Evolutionary conservation across 1,140 invertebrate genomes (phyloP).

Genomic region (Orius insidiosus): DNA sequence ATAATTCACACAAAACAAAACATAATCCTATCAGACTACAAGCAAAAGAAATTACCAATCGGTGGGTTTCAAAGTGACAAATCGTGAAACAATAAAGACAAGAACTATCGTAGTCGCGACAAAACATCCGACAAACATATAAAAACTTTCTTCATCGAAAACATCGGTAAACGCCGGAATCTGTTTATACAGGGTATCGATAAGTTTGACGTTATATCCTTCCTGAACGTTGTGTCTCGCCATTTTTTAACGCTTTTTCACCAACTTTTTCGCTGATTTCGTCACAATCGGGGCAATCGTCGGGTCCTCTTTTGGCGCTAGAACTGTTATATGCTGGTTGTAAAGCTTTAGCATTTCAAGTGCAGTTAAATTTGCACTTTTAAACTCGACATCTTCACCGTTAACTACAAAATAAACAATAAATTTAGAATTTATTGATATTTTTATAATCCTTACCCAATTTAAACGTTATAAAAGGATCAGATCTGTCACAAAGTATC

Average conservation of each 20-base stretch:
- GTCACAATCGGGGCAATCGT: conserved; percentile 9
- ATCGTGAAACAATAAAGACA: conserved; percentile 72
- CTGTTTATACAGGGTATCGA: conserved; percentile 68
- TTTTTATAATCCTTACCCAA: conserved; percentile 15
- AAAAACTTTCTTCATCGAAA: conserved; percentile 94
- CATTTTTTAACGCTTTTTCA: conserved; percentile 21
- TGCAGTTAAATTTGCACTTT: conserved; percentile 49
- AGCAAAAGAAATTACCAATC: conserved; percentile 18
- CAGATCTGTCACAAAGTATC: conserved; percentile 58
- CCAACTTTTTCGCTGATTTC: conserved; percentile 18
- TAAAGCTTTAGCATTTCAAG: conserved; percentile 59
- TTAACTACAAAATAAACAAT: conserved; percentile 35
- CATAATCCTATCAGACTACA: not conserved
- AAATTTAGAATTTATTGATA: conserved; percentile 2
- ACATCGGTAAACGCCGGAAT: conserved; percentile 86
- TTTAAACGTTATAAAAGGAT: conserved; percentile 39
- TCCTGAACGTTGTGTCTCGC: conserved; percentile 14
- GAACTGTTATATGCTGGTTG: conserved; percentile 56
- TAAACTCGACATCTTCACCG: conserved; percentile 49
- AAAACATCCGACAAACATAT: conserved; percentile 71
- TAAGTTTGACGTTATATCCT: conserved; percentile 40
- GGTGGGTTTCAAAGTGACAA: conserved; percentile 73
- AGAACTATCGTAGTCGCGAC: conserved; percentile 58
- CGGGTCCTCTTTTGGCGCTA: conserved; percentile 41
- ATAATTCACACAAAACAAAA: too few relatives aligned